Percentiles rank a stretch among this genome's conserved stretches.
These are phyloP conservation scores for Heliconius hermathena DNA, from an alignment of 1,140 invertebrate genomes.

Conservation along the genomic window DNA sequence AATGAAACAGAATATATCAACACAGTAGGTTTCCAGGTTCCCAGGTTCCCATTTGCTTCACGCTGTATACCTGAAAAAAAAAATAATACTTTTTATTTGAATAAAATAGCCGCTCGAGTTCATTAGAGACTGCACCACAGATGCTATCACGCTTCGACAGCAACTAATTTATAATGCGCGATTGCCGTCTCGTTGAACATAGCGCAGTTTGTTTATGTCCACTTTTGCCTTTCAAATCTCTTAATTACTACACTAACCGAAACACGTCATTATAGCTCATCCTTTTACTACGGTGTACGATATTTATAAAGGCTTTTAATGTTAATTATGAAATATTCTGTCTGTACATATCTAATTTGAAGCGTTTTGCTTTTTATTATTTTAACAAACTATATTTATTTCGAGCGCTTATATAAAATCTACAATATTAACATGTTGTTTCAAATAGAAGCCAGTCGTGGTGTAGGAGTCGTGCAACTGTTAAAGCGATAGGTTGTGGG, in stretches of 20 bases:
- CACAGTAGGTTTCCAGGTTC: too few relatives aligned
- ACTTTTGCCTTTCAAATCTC: constrained; percentile 40
- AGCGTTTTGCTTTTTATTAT: neutral
- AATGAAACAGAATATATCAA: too few relatives aligned
- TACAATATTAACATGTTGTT: too few relatives aligned
- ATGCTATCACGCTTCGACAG: constrained; percentile 29
- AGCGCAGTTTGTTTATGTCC: constrained; percentile 38
- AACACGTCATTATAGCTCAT: neutral
- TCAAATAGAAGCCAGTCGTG: too few relatives aligned
- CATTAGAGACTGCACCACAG: constrained; percentile 24
- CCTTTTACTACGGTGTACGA: neutral
- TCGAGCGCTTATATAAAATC: too few relatives aligned
- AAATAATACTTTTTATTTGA: neutral
- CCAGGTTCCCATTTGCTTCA: too few relatives aligned
- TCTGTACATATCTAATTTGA: neutral
- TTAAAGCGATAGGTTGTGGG: too few relatives aligned
- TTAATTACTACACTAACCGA: constrained; percentile 32
- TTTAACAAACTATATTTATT: too few relatives aligned
- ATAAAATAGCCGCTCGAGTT: constrained; percentile 1
- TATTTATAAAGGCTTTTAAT: constrained; percentile 4
- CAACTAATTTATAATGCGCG: constrained; percentile 43
- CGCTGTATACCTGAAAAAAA: neutral
- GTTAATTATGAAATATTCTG: neutral
- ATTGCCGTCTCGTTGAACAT: constrained; percentile 43
- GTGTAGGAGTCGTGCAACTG: too few relatives aligned